Base-by-base conservation (phyloP, 2,797 vertebrate genomes). In the Darevskia nairensis region DNA sequence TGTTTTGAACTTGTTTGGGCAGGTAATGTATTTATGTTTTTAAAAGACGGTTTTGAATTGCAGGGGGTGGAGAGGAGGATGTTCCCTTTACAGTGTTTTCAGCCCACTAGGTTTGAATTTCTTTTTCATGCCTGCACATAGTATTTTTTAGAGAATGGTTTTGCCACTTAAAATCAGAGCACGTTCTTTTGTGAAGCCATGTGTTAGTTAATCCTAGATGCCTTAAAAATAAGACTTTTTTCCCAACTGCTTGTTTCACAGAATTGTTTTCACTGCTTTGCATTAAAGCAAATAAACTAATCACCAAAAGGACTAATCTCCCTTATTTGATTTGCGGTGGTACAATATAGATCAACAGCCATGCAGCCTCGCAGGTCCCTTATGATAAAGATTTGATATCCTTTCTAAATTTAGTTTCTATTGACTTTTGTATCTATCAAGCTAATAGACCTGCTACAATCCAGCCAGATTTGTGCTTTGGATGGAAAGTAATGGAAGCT, bases 351-450 rank as follows among this genome's bases (percentile, higher is more conserved):
- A 94, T 93, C 91, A 92, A 88, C 77, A 81, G 86, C 74, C 86
- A 82, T 81, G 83, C 85, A 93, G 75, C 86, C 81, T 94, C 89
- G 89, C 82, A 59, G 84, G 90, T 90, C 90, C 79, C 88, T 91
- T 90, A 88, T 84, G 80, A 84, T 7, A 17, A 93, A 89, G 80
- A 90, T 93, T 93, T 93, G 79, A 92, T 92, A 91, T 93, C 90
- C 86, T 92, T 93, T 90, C 91, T 90, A 92, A 95, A 95, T 93
- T 88, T 0, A 0, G 41, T 95, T 94, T 92, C 90, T 94, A 94
- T 94, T 92, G 92, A 92, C 91, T 94, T 93, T 90, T 78, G 61
- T 68, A 94, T 89, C 87, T 91, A 82, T 90, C 87, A 92, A 61
- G 86, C 88, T 95, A 94, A 94, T 91, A 93, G 85, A 77, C 27